These are phyloP conservation scores for Hippocampus barbouri DNA, from an alignment of 2,113 vertebrate genomes.

Conservation along the genomic window DNA sequence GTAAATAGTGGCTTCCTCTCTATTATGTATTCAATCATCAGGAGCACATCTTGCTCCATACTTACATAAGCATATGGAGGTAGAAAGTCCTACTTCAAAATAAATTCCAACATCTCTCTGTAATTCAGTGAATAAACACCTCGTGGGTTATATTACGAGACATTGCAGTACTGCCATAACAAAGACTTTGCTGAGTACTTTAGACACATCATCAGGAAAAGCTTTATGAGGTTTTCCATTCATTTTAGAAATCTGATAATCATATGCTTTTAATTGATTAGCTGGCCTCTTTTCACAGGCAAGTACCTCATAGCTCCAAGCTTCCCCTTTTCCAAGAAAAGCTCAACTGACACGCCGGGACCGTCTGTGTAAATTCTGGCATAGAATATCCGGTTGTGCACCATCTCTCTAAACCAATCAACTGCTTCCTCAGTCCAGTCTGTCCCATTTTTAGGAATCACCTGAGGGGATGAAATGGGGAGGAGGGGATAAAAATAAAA, in stretches of 20 bases:
- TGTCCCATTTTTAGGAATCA: constrained; percentile 61
- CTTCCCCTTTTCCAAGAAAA: constrained; percentile 74
- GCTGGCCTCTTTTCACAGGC: neutral
- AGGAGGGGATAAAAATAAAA: neutral
- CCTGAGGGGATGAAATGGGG: constrained; percentile 53
- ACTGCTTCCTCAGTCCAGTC: constrained; percentile 67
- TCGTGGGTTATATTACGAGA: too few relatives aligned
- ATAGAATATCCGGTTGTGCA: constrained; percentile 62
- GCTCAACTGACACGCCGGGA: constrained; percentile 52
- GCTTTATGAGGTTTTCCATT: neutral
- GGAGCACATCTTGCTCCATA: too few relatives aligned
- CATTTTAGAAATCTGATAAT: neutral
- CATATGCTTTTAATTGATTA: neutral
- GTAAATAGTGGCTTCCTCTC: too few relatives aligned
- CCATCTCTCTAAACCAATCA: constrained; percentile 67
- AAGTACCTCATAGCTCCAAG: constrained; percentile 72
- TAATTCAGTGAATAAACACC: too few relatives aligned
- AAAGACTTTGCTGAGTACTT: neutral
- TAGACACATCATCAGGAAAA: neutral
- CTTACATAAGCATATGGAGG: too few relatives aligned
- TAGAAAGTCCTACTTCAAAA: too few relatives aligned
- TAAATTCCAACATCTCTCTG: too few relatives aligned
- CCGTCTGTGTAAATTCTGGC: constrained; percentile 63
- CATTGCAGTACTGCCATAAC: neutral
- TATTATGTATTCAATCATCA: too few relatives aligned